Evolutionary conservation across 2,888 invertebrate genomes (phyloP), one percentile per base, ranked within the genome.

Genomic region (Limnephilus rhombicus): DNA sequence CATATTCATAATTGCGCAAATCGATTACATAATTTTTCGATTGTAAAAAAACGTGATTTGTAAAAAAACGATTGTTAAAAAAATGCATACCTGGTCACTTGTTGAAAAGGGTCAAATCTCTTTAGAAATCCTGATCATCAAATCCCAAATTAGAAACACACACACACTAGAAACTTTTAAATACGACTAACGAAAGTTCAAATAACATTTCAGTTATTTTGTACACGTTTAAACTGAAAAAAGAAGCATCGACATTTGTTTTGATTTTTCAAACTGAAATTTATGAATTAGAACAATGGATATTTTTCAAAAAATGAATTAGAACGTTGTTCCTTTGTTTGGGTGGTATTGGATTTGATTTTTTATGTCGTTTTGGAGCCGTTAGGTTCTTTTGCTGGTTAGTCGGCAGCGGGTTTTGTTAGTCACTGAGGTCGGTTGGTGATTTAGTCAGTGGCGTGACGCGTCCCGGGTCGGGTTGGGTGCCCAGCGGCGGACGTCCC

Each of bases 401-500:
- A 45, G 45, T 45, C 11, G 24, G 68, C 68, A 9, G 24, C 68
- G 68, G 68, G 24, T 68, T 83, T 37, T 37, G 83, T 83, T 83
- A 37, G 83, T 83, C 83, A 41, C 31, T 24, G 83, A 37, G 34
- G 83, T 83, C 7, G 83, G 29, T 24, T 83, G 83, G 83, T 68
- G 68, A 24, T 68, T 68, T 68, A 24, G 24, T n/a, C 68, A 68
- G 83, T 41, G 83, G 83, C 37, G 83, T 83, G 37, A 24, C 34
- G 85, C 80, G 83, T 49, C 85, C 85, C 37, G 91, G 85, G 85
- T 49, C 31, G 91, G 53, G 85, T 34, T 68, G 68, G 68, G 24
- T 68, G 68, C 68, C 68, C 68, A 37, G 83, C 86, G 45, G 86
- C 86, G 86, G 86, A 45, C 86, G 85, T 83, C 85, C 85, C 49